Evolutionary conservation across 2,113 vertebrate species (phyloP), one percentile per base, ranked within the genome.

Genomic region (Clarias gariepinus): DNA sequence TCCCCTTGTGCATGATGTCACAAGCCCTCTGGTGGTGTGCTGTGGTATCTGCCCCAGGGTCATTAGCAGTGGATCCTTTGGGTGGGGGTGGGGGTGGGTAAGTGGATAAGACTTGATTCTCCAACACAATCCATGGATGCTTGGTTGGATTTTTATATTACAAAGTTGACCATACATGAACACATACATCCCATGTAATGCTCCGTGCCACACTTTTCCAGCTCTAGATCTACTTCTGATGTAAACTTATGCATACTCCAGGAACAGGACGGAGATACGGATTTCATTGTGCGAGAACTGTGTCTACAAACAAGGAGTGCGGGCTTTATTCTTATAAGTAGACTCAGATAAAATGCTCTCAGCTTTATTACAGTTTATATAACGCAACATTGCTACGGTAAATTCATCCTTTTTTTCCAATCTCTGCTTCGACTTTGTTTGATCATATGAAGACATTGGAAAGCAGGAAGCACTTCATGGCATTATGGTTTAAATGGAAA

Each of bases 401-500:
- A 57, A 57, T 79, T 79, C n/a, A 30, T 78, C 52, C 57, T 78
- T 57, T 64, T n/a, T 58, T 58, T 13, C 21, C 2, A 41, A 74
- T 12, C 73, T 25, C 23, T 21, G 30, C 19, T 58, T 60, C 9
- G 58, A 30, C n/a, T 79, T 79, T 79, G 53, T 79, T 79, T 58
- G 53, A 12, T 79, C 77, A 79, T 33, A 60, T 21, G 69, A 33
- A 76, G 73, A 52, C 33, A 76, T 1, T 61, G 58, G 60, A 30
- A 66, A 82, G 73, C 52, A 57, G 63, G 63, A 82, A 82, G 68
- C n/a, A 68, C 7, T 68, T 68, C 36, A 47, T 71, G 63, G 83
- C 83, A 66, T 77, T 80, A 71, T 55, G 33, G 10, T 36, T 73
- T 55, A 88, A 85, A 88, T 87, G 77, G 33, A 63, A 86, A 84